phyloP scores from a whole-genome alignment of 53 echinoderm and acorn worm species.

The Crossaster papposus region DNA sequence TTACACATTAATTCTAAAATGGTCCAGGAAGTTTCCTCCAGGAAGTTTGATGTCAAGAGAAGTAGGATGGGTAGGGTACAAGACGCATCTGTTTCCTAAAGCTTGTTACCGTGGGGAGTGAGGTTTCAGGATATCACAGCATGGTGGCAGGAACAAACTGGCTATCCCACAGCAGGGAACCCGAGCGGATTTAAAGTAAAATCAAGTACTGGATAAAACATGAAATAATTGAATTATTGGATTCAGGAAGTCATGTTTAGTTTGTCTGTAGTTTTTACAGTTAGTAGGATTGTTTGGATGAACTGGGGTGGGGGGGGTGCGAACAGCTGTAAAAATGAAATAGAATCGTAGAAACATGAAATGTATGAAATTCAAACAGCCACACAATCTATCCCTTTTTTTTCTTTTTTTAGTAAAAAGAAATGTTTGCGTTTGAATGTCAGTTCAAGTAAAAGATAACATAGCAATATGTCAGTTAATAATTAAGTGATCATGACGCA shows the following conservation, averaged over 20 bases:
- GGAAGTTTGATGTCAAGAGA: background rate
- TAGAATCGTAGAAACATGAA: too few relatives aligned
- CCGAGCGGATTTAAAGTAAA: background rate
- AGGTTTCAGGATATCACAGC: conserved; percentile 10
- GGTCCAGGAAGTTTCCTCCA: background rate
- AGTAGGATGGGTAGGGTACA: background rate
- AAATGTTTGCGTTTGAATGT: too few relatives aligned
- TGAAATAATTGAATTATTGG: background rate
- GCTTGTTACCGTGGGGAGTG: background rate
- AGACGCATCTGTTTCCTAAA: background rate
- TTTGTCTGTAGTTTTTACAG: too few relatives aligned
- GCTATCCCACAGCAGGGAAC: conserved; percentile 25
- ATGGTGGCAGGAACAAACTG: background rate
- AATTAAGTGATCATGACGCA: too few relatives aligned
- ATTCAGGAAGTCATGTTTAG: background rate
- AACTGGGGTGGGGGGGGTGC: too few relatives aligned
- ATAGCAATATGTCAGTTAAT: too few relatives aligned
- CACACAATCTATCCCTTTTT: too few relatives aligned
- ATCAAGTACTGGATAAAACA: conserved; percentile 24
- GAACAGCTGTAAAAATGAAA: background rate
- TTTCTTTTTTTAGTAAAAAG: too few relatives aligned
- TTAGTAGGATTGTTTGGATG: too few relatives aligned
- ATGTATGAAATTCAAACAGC: too few relatives aligned
- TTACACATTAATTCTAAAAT: too few relatives aligned
- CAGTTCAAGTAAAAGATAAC: too few relatives aligned